Base-by-base conservation (phyloP, 2,113 vertebrate species). In the Bombycilla garrulus region DNA sequence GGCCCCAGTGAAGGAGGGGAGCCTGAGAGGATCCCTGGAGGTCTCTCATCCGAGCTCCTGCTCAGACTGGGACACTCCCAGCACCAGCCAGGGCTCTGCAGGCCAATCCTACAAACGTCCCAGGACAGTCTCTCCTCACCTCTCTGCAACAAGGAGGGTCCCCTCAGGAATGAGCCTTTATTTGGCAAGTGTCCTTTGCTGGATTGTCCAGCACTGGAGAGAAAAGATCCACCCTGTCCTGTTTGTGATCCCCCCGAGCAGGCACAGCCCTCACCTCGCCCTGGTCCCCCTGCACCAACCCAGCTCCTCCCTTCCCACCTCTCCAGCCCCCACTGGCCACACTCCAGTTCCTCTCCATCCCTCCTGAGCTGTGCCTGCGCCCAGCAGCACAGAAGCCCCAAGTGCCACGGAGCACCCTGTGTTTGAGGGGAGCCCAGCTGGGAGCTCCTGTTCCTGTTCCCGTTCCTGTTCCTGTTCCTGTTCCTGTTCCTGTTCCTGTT, bases 401-500 rank as follows among this genome's bases (percentile, higher is more conserved):
- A 1, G 22, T 16, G 50, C 48, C 44, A 11, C 51, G 20, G 72
- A 69, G 38, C 18, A 44, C 26, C 4, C 2, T 8, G 29, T 4
- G 64, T 9, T 2, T 35, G 79, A 8, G 70, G 8, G 22, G 61
- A 90, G 51, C 36, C 12, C 70, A 64, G 3, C 33, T 14, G 6
- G 2, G 53, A 16, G 33, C 7, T 64, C 40, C 2, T 33, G 9
- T 5, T 44, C 51, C 62, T 4, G 11, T 7, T n/a, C 35, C 48
- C 6, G 1, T 6, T n/a, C 35, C 48, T 8, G 1, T 6, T n/a
- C 35, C 48, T 8, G 1, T 6, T n/a, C 35, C 48, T 8, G 1
- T 6, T n/a, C 35, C 48, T 8, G 1, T 6, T n/a, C 35, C 48
- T 8, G 1, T 6, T n/a, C 35, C 48, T 8, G 1, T 6, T n/a